Percentiles rank a stretch among this genome's conserved stretches.
Conservation (phyloP, 92 coral and sea anemone species). For the Galaxea fascicularis region DNA sequence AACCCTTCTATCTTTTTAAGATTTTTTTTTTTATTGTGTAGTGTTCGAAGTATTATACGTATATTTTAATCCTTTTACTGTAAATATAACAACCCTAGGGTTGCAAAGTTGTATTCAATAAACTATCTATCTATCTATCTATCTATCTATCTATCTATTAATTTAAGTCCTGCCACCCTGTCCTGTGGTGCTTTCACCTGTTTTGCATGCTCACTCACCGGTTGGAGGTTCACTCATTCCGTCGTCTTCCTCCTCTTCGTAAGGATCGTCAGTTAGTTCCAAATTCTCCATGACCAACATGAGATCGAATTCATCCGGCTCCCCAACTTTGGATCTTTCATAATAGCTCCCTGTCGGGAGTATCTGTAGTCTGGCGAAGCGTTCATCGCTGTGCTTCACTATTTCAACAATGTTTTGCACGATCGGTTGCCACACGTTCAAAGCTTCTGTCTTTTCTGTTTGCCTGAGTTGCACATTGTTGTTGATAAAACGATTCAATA, state of each 20-base stretch:
- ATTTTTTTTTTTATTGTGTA: too few species aligned
- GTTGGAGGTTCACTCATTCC: slow-evolving; percentile 47
- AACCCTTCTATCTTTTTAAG: too few species aligned
- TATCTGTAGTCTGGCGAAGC: slow-evolving; percentile 35
- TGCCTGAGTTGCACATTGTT: slow-evolving; percentile 34
- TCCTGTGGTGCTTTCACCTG: too few species aligned
- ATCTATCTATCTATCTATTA: too few species aligned
- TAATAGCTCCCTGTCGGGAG: slow-evolving; percentile 67
- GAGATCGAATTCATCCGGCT: slow-evolving; percentile 80
- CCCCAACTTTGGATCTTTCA: slow-evolving; percentile 70
- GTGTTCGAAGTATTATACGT: too few species aligned
- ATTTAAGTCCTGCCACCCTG: too few species aligned
- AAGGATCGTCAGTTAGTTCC: slow-evolving; percentile 33
- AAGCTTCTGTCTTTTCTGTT: slow-evolving; percentile 42
- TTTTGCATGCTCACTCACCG: not conserved
- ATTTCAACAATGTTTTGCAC: slow-evolving; percentile 45
- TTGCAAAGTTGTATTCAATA: too few species aligned
- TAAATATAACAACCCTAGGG: too few species aligned
- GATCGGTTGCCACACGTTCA: slow-evolving; percentile 47
- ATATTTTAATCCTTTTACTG: too few species aligned
- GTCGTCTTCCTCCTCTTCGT: slow-evolving; percentile 28
- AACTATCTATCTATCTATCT: too few species aligned
- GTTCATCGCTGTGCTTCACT: slow-evolving; percentile 41
- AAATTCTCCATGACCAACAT: slow-evolving; percentile 68
- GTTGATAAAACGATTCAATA: slow-evolving; percentile 49